Conservation (phyloP, 2,113 vertebrate genomes). For the Alouatta palliata region DNA sequence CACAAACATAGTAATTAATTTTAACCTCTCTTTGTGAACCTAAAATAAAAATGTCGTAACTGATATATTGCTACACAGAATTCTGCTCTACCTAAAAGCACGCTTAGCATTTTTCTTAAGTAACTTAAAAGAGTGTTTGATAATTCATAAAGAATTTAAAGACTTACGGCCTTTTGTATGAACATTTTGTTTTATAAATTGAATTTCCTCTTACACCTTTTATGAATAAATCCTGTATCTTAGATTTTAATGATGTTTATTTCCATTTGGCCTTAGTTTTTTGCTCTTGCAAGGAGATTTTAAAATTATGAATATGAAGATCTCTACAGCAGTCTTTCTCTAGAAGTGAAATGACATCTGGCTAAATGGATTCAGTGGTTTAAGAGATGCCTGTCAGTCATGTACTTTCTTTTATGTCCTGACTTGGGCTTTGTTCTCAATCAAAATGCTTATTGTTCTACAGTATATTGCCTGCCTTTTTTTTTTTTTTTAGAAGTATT, state of each 20-base stretch:
- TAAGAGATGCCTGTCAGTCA: constrained; percentile 59
- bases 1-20: constrained; percentile 69
- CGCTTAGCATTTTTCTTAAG: constrained; percentile 4
- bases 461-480: constrained; percentile 23
- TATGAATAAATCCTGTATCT: constrained; percentile 61
- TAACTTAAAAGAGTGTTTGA: constrained; percentile 67
- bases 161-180: constrained; percentile 51
- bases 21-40: constrained; percentile 67
- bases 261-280: constrained; percentile 73
- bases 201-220: constrained; percentile 70
- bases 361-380: constrained; percentile 57
- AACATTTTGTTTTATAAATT: constrained; percentile 72
- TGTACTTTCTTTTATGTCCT: not conserved
- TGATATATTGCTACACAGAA: constrained; percentile 51
- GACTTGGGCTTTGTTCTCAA: not conserved
- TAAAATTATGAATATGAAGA: constrained; percentile 58
- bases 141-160: constrained; percentile 77
- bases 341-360: constrained; percentile 54
- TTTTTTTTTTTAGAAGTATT: not conserved
- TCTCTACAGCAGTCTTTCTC: constrained; percentile 43
- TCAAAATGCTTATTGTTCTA: constrained; percentile 5
- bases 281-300: constrained; percentile 57
- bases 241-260: constrained; percentile 56
- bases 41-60: constrained; percentile 63
- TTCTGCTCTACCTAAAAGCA: constrained; percentile 58